Base-by-base conservation (phyloP, 1,140 invertebrate species). In the Lucilia sericata region DNA sequence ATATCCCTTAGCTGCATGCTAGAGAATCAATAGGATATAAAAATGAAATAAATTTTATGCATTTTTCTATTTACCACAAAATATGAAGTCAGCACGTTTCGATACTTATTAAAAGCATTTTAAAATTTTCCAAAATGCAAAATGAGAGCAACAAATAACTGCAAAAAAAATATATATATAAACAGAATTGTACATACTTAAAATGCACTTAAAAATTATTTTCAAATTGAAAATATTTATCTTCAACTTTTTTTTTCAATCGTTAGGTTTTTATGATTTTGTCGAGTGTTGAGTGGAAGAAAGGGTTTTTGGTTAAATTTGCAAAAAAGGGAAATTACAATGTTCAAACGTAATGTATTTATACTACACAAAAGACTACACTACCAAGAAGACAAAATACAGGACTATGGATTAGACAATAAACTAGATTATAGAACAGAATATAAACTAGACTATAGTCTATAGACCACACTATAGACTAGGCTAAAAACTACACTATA, bases 21-120 rank as follows among this genome's bases (percentile, higher is more conserved):
- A 2, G 9, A 70, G 1, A 70, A 70, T 70, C 65, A 7, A 25
- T 70, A 21, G 65, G 65, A 70, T 21, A 70, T 70, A 21, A 70
- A 70, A 19, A 60, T 60, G 14, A 21, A 21, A 21, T 55, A 55
- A 17, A 17, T 55, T 55, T 55, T 55, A 42, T 42, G 42, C 42
- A 42, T 42, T 55, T 17, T 55, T 55, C 4, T 14, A 19, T 30
- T 70, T 25, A 80, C 76, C 76, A 80, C 76, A 80, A 21, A 80
- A 80, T 49, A 49, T 80, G 76, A 80, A 80, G 76, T 80, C 76
- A 80, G 76, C 76, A 80, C 76, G 76, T 80, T 80, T 49, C 76
- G 47, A 80, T 80, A 80, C 76, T 80, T 80, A 80, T 80, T 80
- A 80, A 80, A 80, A 80, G 76, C 65, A 21, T 70, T 70, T 70